A percentile compares a stretch with the other conserved stretches of the same genome.
phyloP scores from a whole-genome alignment of 1,140 invertebrate species.

The Eupristina koningsbergeri region DNA sequence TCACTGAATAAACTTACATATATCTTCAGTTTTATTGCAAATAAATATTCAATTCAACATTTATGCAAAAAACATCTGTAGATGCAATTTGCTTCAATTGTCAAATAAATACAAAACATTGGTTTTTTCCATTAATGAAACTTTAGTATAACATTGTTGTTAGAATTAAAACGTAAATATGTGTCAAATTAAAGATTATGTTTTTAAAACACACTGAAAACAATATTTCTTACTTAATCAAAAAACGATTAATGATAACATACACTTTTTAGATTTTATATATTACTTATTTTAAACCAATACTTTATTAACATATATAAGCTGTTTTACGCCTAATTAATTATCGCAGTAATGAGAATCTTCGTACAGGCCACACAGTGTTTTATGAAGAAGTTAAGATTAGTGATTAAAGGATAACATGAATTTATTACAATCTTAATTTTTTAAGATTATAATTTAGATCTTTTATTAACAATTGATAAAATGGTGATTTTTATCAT shows the following conservation, averaged over 20 bases:
- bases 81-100: background rate
- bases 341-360: background rate
- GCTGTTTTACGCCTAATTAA: background rate
- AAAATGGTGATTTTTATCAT: background rate
- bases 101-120: background rate
- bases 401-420: background rate
- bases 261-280: background rate
- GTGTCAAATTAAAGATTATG: no score
- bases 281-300: background rate
- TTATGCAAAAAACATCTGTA: background rate
- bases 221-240: background rate
- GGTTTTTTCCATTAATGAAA: no score
- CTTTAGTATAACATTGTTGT: background rate
- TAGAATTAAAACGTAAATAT: background rate
- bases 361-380: no score
- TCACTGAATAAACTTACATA: background rate
- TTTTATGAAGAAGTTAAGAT: no score
- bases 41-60: background rate
- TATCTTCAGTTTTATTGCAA: no score
- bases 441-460: background rate
- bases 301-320: background rate
- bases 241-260: background rate
- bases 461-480: background rate
- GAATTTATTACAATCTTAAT: background rate
- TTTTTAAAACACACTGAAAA: background rate